Evolutionary conservation across 2,888 invertebrate genomes (phyloP), one percentile per base, ranked within the genome.

Genomic region (Cepaea hortensis): DNA sequence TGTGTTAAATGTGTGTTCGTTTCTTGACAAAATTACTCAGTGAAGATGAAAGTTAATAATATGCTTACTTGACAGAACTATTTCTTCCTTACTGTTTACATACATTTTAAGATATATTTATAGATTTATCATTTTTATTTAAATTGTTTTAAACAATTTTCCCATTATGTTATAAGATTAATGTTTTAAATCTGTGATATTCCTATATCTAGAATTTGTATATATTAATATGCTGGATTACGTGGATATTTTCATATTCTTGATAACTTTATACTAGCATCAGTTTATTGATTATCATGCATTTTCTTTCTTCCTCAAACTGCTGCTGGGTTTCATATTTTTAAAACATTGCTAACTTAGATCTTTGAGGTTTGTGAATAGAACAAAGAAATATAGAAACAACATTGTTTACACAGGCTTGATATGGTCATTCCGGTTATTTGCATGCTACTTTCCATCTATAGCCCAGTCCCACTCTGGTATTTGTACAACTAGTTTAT

Each of bases 311-410:
- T 84, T 48, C 75, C 35, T 62, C 55, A 13, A 62, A 61, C 62
- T 84, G 83, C 83, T 84, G 83, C 75, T 84, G 83, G 62, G 55
- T 46, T 23, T 62, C 46, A 3, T 75, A 46, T 84, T 72, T 13
- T 55, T 9, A 55, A 72, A 73, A 73, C 46, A 75, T 75, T 75
- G 75, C 75, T 75, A 84, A 84, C 62, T 11, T 84, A 84, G 83
- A 35, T 23, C 7, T 73, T 84, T n/a, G 83, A 84, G 83, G 83
- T 84, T 84, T 70, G 83, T 84, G 75, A 62, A 61, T 75, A n/a
- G 13, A 72, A 13, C 46, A 48, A 72, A 70, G 72, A 81, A 65
- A 50, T 46, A 35, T 70, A 55, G 46, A 70, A 50, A 55, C 75
- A 61, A n/a, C 62, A 75, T 84, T 75, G 20, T 75, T 76, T 75